Evolutionary conservation across 2,888 invertebrate species (phyloP), one percentile per base, ranked within the genome.

Genomic region (Argyresthia albistria): DNA sequence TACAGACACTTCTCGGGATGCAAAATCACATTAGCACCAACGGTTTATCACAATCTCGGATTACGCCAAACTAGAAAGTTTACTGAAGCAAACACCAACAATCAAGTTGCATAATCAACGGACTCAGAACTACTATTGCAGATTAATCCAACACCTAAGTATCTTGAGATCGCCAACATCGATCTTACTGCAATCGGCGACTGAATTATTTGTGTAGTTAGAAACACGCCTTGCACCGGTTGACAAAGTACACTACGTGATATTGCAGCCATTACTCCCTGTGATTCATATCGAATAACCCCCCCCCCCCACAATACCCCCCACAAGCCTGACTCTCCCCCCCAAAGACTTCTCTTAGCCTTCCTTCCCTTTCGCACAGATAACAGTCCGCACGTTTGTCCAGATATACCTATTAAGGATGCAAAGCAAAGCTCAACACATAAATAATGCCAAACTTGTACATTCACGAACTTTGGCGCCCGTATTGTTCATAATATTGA

Each of bases 191-290:
- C 52, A 52, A 52, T 52, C 52, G 52, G 37, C 52, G 52, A 52
- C 47, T 47, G 43, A 35, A 48, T 52, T 52, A 52, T 52, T 47
- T 52, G 10, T 42, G 25, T 47, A 47, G 48, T 47, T 48, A 47
- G 52, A 52, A 52, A 52, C 52, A 48, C 47, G 74, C 77, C 81
- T 79, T 80, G 82, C 83, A 79, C 72, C 80, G 77, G 83, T 82
- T 87, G 87, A 87, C 86, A 86, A 87, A 87, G 82, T 87, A 83
- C 86, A 82, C 76, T 87, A 86, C 87, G 87, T 86, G 86, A 83
- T 86, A 87, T 84, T 86, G 81, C 80, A 76, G 78, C 84, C 84
- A 84, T 86, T 86, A 86, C 81, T 86, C 82, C 76, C 71, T 60
- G 84, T 86, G 86, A 87, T 87, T 46, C 52, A 52, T 46, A 46